These are phyloP conservation scores for Oreortyx pictus DNA, from an alignment of 2,797 vertebrate species.

Conservation along the genomic window DNA sequence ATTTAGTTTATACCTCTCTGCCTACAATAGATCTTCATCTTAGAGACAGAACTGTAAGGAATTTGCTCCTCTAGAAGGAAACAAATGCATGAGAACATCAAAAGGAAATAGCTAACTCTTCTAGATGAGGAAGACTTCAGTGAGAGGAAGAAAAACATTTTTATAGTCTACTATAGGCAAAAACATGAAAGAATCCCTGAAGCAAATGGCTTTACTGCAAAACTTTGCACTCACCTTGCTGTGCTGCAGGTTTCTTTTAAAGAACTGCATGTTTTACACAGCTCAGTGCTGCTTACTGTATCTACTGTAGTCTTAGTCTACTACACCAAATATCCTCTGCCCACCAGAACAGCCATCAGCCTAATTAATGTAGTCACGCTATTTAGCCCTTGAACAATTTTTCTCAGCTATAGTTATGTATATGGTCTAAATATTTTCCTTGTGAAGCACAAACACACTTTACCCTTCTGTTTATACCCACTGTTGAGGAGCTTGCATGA, in stretches of 20 bases:
- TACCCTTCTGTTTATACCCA: not conserved
- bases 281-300: not conserved
- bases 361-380: conserved; percentile 3
- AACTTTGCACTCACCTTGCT: not conserved
- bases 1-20: not conserved
- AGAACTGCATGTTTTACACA: not conserved
- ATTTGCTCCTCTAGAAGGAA: not conserved
- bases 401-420: conserved; percentile 48
- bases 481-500: not conserved
- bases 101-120: not conserved
- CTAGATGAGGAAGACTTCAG: not conserved
- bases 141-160: not conserved
- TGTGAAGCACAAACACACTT: conserved; percentile 25
- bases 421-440: conserved; percentile 61
- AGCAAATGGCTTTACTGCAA: not conserved
- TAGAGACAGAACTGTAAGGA: not conserved
- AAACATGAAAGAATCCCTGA: not conserved
- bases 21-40: not conserved
- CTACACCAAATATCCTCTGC: not conserved
- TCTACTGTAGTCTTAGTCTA: not conserved
- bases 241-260: not conserved
- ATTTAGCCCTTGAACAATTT: conserved; percentile 25
- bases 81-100: fast-evolving
- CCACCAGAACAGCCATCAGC: not conserved
- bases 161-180: not conserved